phyloP scores from a whole-genome alignment of 2,113 vertebrate genomes.

The Thymallus thymallus region DNA sequence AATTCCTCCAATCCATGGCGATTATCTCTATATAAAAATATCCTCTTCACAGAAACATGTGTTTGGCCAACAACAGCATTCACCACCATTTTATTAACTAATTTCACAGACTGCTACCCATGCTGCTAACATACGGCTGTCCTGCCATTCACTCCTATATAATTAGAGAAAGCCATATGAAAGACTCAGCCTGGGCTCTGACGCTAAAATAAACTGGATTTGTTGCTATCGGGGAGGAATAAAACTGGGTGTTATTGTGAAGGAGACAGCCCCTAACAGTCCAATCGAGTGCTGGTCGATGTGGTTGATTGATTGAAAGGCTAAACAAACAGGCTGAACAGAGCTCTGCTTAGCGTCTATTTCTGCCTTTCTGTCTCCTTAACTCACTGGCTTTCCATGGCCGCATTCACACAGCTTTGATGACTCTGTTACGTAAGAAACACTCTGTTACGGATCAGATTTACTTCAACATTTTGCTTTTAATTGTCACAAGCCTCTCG shows the following conservation, averaged over 20 bases:
- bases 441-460: constrained; percentile 36
- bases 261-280: constrained; percentile 31
- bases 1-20: constrained; percentile 3
- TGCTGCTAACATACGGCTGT: constrained; percentile 73
- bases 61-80: constrained; percentile 65
- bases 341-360: constrained; percentile 24
- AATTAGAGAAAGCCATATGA: constrained; percentile 71
- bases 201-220: constrained; percentile 63
- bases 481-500: constrained; percentile 52
- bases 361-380: constrained; percentile 13
- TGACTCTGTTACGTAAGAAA: constrained; percentile 31
- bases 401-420: constrained; percentile 29
- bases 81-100: constrained; percentile 74
- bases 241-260: constrained; percentile 35
- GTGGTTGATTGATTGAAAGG: constrained; percentile 20
- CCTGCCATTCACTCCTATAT: constrained; percentile 67
- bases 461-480: constrained; percentile 47
- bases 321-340: constrained; percentile 26
- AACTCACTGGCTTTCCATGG: constrained; percentile 23
- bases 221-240: constrained; percentile 52
- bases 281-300: constrained; percentile 25
- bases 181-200: constrained; percentile 63
- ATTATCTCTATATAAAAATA: constrained; percentile 63
- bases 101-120: constrained; percentile 76
- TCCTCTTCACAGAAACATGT: constrained; percentile 62